Evolutionary conservation across 2,888 invertebrate species (phyloP).

Genomic region (Thecocarcelia acutangulata): DNA sequence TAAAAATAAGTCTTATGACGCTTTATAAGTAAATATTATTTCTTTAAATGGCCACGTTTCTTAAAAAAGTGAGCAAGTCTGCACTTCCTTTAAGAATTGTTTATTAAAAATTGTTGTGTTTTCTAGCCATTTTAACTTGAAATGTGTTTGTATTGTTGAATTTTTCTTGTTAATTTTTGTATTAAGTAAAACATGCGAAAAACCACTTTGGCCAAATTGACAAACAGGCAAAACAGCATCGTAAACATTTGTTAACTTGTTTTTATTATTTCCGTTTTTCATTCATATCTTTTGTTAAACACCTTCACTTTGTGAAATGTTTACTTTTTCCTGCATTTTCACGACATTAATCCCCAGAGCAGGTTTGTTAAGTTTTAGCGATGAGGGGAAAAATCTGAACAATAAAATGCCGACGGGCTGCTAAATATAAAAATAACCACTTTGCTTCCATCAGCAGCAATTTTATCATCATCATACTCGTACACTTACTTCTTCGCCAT

Average conservation of each 20-base stretch:
- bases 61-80: not conserved
- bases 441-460: constrained; percentile 57
- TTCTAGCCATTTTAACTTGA: constrained; percentile 10
- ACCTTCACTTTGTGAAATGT: constrained; percentile 38
- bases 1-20: constrained; percentile 72
- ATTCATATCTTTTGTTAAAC: constrained; percentile 58
- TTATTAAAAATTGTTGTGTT: constrained; percentile 49
- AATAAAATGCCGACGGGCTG: constrained; percentile 70
- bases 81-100: too few species aligned
- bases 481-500: constrained; percentile 19
- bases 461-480: constrained; percentile 10
- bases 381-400: constrained; percentile 19
- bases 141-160: constrained; percentile 31
- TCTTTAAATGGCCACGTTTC: constrained; percentile 50
- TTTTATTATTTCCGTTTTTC: constrained; percentile 50
- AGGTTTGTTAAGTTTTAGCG: constrained; percentile 60
- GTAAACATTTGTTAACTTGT: constrained; percentile 60
- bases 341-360: constrained; percentile 61
- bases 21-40: not conserved
- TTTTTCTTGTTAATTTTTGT: constrained; percentile 68
- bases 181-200: constrained; percentile 80
- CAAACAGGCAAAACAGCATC: constrained; percentile 71
- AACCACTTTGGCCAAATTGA: constrained; percentile 81
- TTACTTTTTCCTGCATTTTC: constrained; percentile 39
- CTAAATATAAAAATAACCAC: constrained; percentile 67